phyloP scores from a whole-genome alignment of 2,797 vertebrate genomes.

The Onychomys leucogaster region DNA sequence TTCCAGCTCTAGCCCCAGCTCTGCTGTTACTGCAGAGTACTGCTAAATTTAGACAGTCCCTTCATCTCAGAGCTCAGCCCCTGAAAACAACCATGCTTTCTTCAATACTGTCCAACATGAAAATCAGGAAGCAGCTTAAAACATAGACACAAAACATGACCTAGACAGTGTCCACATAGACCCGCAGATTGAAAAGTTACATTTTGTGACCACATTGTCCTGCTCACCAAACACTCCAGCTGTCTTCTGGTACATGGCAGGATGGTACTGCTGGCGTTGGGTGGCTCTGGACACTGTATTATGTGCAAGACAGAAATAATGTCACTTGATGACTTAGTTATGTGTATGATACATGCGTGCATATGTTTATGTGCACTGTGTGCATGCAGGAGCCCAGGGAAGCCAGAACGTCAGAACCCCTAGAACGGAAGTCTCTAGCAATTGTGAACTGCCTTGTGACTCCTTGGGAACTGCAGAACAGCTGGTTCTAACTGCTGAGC shows the following conservation, averaged over 20 bases:
- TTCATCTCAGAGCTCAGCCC: slow-evolving; percentile 59
- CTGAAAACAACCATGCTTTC: background rate
- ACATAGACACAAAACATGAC: background rate
- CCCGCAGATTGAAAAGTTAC: background rate
- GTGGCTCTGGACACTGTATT: background rate
- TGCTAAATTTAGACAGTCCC: slow-evolving; percentile 32
- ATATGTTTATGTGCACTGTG: background rate
- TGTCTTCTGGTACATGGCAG: background rate
- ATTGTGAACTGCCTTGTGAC: background rate
- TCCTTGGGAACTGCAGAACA: background rate
- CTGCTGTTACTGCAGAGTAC: background rate
- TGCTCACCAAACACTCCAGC: background rate
- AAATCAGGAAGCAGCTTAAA: background rate
- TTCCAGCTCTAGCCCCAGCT: background rate
- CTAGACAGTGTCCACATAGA: background rate
- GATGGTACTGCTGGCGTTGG: background rate
- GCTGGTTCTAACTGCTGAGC: background rate
- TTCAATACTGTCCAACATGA: background rate
- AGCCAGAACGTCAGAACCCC: background rate
- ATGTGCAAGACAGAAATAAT: background rate
- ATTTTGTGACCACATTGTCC: fast-evolving
- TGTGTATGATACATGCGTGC: background rate
- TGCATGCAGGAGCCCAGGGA: background rate
- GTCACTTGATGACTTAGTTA: background rate
- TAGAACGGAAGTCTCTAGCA: background rate